These are phyloP conservation scores for Taeniopygia guttata DNA, from an alignment of 2,797 vertebrate genomes.

Conservation along the genomic window DNA sequence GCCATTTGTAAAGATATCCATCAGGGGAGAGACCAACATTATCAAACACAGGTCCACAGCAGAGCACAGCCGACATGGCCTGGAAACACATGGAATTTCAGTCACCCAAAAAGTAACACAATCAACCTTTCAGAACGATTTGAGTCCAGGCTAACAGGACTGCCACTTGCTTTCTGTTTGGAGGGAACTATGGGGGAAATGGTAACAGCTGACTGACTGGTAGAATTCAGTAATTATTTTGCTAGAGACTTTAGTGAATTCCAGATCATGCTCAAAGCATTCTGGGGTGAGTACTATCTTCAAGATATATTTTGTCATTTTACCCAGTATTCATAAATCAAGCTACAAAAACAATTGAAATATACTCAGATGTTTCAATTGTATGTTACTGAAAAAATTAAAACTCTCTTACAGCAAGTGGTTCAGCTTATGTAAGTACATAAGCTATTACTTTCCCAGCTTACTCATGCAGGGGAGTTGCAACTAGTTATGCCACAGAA, in stretches of 20 bases:
- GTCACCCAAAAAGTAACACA: background rate
- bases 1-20: conserved; percentile 99
- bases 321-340: background rate
- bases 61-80: conserved; percentile 98
- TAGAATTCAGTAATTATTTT: background rate
- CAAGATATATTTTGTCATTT: background rate
- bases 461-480: background rate
- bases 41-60: conserved; percentile 97
- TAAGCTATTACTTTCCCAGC: background rate
- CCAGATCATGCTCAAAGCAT: background rate
- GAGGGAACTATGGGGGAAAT: background rate
- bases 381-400: background rate
- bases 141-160: background rate
- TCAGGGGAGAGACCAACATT: conserved; percentile 97
- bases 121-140: background rate
- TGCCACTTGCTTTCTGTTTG: background rate
- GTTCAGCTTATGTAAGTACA: background rate
- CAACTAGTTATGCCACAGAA: background rate
- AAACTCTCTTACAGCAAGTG: background rate
- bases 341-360: background rate
- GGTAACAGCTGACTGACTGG: background rate
- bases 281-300: background rate
- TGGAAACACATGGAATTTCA: conserved; percentile 39
- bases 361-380: background rate
- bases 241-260: background rate